Percentiles rank a stretch among this genome's conserved stretches.
Evolutionary conservation across 2,888 invertebrate genomes (phyloP).

Genomic region (Acrocera orbiculus): DNA sequence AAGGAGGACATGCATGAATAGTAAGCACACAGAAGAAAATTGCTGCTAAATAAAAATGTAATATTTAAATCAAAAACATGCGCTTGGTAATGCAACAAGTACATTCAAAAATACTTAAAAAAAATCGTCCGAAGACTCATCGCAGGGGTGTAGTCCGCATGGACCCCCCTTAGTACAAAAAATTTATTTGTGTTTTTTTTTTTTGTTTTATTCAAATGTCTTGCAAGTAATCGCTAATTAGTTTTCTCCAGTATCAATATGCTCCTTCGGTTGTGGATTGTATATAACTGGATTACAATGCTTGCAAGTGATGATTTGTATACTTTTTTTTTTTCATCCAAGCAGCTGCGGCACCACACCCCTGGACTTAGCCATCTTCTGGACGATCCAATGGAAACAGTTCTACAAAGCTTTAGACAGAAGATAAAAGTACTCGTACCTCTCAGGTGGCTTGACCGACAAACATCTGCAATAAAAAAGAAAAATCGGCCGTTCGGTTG

Average conservation of each 20-base stretch:
- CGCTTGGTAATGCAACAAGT: too few species aligned
- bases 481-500: slow-evolving; percentile 30
- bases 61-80: too few species aligned
- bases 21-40: too few species aligned
- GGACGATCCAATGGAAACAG: slow-evolving; percentile 12
- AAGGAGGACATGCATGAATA: too few species aligned
- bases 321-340: slow-evolving; percentile 6
- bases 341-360: slow-evolving; percentile 16
- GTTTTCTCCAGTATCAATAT: too few species aligned
- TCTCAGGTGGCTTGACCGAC: slow-evolving; percentile 58
- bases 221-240: too few species aligned
- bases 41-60: too few species aligned
- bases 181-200: too few species aligned
- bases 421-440: slow-evolving; percentile 34
- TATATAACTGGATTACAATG: too few species aligned
- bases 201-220: too few species aligned
- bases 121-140: slow-evolving; percentile 12
- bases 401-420: neutral
- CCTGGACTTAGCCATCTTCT: slow-evolving; percentile 14
- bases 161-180: slow-evolving; percentile 11
- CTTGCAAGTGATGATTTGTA: too few species aligned
- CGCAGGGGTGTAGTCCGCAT: slow-evolving; percentile 13
- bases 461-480: slow-evolving; percentile 55
- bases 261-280: too few species aligned
- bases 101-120: neutral